Base-by-base conservation (phyloP, 2,888 invertebrate genomes). In the Pachydiplax longipennis region DNA sequence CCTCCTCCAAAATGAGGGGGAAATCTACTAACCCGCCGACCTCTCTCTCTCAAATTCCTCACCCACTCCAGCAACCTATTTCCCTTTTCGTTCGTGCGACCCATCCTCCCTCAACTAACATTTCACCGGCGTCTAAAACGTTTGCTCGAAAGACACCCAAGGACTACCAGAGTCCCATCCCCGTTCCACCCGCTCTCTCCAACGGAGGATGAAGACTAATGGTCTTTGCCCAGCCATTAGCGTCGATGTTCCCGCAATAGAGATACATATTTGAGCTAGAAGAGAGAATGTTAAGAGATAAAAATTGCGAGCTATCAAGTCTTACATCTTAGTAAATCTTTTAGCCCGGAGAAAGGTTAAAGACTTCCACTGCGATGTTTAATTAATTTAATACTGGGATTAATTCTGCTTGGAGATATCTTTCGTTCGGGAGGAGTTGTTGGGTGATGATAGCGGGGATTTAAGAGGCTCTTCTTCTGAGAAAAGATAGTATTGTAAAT, bases 61-160 rank as follows among this genome's bases (percentile, higher is more conserved):
- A 10, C 44, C 82, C 48, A n/a, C n/a, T 15, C 83, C 53, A 5
- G 35, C 22, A 25, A 31, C 31, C 58, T 58, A 31, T 53, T 58
- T 48, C 53, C 35, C 73, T 31, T 73, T 53, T 15, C 35, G 0
- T 15, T 22, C 58, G 35, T 10, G 6, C 58, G 31, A 10, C 83
- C 53, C 53, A 2, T 31, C 82, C 13, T 18, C n/a, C 44, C 44
- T 82, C 82, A 48, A 53, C 0, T 18, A 53, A 13, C n/a, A 5
- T 44, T 53, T 53, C 53, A 53, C 53, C 18, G 44, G 12, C 8
- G 6, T 12, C 82, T 37, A 25, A n/a, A 44, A 40, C 12, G 48
- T 82, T 25, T 82, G 48, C 48, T 82, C 82, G 53, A 82, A 82
- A 53, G 82, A 31, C 18, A 15, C 82, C 44, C 82, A 82, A 82